Percentiles rank a stretch among this genome's conserved stretches.
Evolutionary conservation across 2,888 invertebrate species (phyloP).

Genomic region (Rhopalosiphum nymphaeae): DNA sequence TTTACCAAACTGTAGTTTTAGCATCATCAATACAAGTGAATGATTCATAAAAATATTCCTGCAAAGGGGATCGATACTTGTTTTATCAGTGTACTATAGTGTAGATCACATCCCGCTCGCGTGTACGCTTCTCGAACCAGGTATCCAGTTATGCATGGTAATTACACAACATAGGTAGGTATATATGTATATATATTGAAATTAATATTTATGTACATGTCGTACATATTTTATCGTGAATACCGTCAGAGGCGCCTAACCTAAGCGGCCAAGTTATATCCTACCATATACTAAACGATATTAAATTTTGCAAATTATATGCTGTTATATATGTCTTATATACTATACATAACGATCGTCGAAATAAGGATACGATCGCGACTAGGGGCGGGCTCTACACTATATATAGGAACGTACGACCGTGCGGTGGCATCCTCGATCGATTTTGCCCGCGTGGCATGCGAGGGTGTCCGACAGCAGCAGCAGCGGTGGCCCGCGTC

Average conservation of each 20-base stretch:
- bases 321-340: not conserved
- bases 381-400: not conserved
- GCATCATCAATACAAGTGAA: not conserved
- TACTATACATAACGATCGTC: not conserved
- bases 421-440: slow-evolving; percentile 55
- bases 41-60: not conserved
- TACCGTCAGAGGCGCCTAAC: not conserved
- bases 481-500: slow-evolving; percentile 7
- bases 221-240: not conserved
- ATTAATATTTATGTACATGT: not conserved
- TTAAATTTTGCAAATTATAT: not conserved
- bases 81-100: no score
- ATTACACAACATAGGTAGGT: not conserved
- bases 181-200: not conserved
- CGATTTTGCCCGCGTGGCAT: slow-evolving; percentile 46
- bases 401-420: not conserved
- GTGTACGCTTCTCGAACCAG: not conserved
- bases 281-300: not conserved
- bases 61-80: no score
- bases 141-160: not conserved
- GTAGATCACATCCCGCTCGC: not conserved
- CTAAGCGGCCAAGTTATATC: not conserved
- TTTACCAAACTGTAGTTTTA: not conserved
- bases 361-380: not conserved
- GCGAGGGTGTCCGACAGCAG: slow-evolving; percentile 34